Evolutionary conservation across 2,113 vertebrate species (phyloP), one percentile per base, ranked within the genome.

Genomic region (Hippoglossus stenolepis): DNA sequence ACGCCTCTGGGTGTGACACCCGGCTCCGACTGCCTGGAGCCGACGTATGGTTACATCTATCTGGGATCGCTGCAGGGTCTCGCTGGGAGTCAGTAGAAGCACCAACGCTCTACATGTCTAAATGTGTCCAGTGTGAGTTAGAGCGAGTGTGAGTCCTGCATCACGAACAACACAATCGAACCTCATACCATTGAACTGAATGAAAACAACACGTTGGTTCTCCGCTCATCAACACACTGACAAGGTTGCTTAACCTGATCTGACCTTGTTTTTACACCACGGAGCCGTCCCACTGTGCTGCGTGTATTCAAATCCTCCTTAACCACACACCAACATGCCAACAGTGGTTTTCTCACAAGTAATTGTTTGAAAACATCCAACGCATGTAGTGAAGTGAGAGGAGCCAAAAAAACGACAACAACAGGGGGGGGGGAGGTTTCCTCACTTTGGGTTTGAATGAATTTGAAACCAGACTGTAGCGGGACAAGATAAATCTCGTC

Each of bases 191-290:
- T 4, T 20, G 17, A 26, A 17, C 10, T 2, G 2, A 60, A 75
- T 40, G 9, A 70, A 73, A 73, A 80, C 21, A 15, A 23, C 11
- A 21, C 40, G 0, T 35, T 45, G 47, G 60, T 12, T 56, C 11
- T 35, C 12, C 53, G 54, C 17, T 70, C 51, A 43, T 54, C 51
- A 7, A 49, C 18, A 23, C n/a, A 9, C 38, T 56, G 23, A 69
- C 49, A 81, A 81, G 79, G 83, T 70, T 61, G 79, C 45, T 18
- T 40, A 76, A 85, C 85, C 82, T 67, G 82, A 77, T 85, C 65
- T 15, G 15, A 4, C 49, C 21, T 70, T 57, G 67, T 62, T 78
- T 67, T 28, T 28, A 5, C 28, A 28, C 5, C 24, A 26, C 18
- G n/a, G 43, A 20, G 47, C 26, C 51, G 51, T 20, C 5, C 18